These are phyloP conservation scores for Ploceus nigricollis DNA, from an alignment of 2,113 vertebrate genomes.

Conservation along the genomic window DNA sequence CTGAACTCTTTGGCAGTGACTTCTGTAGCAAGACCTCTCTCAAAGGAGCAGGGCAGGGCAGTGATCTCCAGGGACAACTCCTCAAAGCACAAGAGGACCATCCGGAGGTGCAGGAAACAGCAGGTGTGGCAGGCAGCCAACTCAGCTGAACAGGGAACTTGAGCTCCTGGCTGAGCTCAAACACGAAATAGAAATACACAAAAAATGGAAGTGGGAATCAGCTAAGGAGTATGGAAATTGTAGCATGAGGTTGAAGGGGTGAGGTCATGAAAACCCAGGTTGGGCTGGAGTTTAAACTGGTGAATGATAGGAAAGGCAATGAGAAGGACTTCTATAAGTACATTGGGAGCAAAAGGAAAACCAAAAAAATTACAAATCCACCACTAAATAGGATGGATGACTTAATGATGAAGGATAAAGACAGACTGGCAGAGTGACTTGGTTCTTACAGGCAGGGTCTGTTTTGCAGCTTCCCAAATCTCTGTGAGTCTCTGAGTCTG, in stretches of 20 bases:
- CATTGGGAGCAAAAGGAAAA: neutral
- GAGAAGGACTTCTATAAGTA: neutral
- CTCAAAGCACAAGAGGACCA: neutral
- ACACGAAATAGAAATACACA: neutral
- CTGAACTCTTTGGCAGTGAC: neutral
- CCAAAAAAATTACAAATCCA: fast-evolving
- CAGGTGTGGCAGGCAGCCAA: slow-evolving; percentile 21
- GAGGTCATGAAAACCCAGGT: neutral
- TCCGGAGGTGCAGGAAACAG: neutral
- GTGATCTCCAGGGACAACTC: neutral
- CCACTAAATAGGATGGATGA: neutral
- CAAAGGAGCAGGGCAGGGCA: neutral
- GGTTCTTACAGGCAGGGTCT: neutral
- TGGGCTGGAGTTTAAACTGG: neutral
- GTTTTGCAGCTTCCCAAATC: neutral
- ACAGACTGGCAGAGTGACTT: neutral
- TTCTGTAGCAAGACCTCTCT: neutral
- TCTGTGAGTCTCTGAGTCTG: neutral
- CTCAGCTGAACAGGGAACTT: neutral
- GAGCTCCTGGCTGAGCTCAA: neutral
- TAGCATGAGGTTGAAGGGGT: neutral
- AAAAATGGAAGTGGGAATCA: neutral
- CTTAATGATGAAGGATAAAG: neutral
- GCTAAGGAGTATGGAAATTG: neutral
- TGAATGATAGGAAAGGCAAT: neutral